phyloP scores from a whole-genome alignment of 2,113 vertebrate genomes.

The Centropus bengalensis region DNA sequence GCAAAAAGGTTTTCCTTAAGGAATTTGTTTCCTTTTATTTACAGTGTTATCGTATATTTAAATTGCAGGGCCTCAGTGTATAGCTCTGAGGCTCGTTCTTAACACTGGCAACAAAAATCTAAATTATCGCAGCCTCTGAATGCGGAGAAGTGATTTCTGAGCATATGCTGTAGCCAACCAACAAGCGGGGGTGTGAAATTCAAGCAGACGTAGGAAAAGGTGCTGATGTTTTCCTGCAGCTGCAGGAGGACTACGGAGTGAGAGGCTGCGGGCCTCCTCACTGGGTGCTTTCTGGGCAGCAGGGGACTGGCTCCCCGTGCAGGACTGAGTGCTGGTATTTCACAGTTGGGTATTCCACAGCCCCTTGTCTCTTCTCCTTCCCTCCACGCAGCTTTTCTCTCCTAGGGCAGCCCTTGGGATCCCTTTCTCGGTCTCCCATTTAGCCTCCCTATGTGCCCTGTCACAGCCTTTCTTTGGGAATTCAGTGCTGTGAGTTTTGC shows the following conservation, averaged over 20 bases:
- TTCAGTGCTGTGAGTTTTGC: not conserved
- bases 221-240: not conserved
- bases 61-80: conserved; percentile 47
- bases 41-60: conserved; percentile 36
- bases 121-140: not conserved
- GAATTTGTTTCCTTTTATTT: conserved; percentile 67
- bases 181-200: not conserved
- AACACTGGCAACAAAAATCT: not conserved
- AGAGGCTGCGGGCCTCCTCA: not conserved
- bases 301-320: too few species aligned
- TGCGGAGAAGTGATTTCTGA: not conserved
- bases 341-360: fast-evolving
- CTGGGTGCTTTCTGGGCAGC: not conserved
- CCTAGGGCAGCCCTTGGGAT: not conserved
- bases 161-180: not conserved
- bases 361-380: fast-evolving
- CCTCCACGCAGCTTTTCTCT: not conserved
- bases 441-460: not conserved
- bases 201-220: not conserved
- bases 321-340: not conserved
- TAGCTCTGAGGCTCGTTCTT: conserved; percentile 27
- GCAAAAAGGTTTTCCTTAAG: conserved; percentile 42
- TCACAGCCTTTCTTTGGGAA: not conserved
- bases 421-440: fast-evolving
- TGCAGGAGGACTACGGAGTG: not conserved